Percentiles rank a stretch among this genome's conserved stretches.
These are phyloP conservation scores for Pocillopora verrucosa DNA, from an alignment of 64 coral and sea anemone genomes.

Conservation along the genomic window DNA sequence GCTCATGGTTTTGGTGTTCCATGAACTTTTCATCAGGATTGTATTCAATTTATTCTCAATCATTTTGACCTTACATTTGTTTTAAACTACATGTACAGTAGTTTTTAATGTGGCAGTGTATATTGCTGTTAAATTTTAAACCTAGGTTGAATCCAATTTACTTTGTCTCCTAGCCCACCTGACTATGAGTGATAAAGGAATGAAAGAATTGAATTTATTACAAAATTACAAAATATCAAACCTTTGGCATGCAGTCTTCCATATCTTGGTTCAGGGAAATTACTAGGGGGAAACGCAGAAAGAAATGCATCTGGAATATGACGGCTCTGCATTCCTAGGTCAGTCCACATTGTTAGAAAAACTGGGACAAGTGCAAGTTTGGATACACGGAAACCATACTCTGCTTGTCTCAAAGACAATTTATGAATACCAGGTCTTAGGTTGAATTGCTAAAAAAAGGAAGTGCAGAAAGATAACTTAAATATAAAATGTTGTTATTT, in stretches of 20 bases:
- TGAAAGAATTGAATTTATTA: too few species aligned
- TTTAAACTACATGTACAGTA: too few species aligned
- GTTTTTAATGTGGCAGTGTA: too few species aligned
- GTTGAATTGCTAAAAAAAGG: slow-evolving; percentile 49
- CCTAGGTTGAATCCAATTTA: too few species aligned
- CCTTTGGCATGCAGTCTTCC: slow-evolving; percentile 79
- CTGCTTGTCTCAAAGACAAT: slow-evolving; percentile 59
- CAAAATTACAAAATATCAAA: not conserved
- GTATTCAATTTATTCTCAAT: too few species aligned
- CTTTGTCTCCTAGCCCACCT: too few species aligned
- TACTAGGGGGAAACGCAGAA: not conserved
- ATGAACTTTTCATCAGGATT: too few species aligned
- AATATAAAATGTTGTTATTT: not conserved
- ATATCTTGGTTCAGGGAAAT: slow-evolving; percentile 56
- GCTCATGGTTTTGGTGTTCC: too few species aligned
- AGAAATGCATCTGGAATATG: slow-evolving; percentile 77
- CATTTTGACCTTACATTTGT: too few species aligned
- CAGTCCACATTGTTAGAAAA: slow-evolving; percentile 63
- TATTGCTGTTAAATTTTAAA: too few species aligned
- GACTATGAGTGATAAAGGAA: too few species aligned
- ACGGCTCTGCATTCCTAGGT: slow-evolving; percentile 90
- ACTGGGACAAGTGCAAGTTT: slow-evolving; percentile 65
- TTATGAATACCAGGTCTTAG: slow-evolving; percentile 81
- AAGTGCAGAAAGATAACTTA: not conserved
- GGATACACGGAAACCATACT: slow-evolving; percentile 54